Percentiles rank a stretch among this genome's conserved stretches.
Evolutionary conservation across 1,140 invertebrate species (phyloP).

Genomic region (Delia radicum): DNA sequence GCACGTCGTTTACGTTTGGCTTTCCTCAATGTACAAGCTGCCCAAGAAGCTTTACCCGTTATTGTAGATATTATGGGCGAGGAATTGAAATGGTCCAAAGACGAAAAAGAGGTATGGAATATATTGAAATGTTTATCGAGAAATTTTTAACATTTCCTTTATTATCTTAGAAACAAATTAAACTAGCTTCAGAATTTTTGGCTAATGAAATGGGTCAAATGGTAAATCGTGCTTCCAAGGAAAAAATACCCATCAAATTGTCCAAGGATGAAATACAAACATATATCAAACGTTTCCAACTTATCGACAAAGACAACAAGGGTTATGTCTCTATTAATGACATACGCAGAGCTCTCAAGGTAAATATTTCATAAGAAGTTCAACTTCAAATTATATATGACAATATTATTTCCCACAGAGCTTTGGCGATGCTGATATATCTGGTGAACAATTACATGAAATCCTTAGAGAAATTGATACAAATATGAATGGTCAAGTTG

Average conservation of each 20-base stretch:
- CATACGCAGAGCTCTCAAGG: conserved; percentile 91
- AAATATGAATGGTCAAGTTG: conserved; percentile 99
- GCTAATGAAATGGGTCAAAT: conserved; percentile 95
- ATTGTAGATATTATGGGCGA: conserved; percentile 96
- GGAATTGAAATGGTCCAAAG: conserved; percentile 89
- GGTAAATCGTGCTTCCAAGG: conserved; percentile 83
- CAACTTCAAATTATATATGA: neutral
- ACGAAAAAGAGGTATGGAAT: conserved; percentile 66
- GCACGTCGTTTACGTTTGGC: conserved; percentile 88
- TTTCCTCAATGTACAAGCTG: conserved; percentile 95
- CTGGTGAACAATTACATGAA: conserved; percentile 94
- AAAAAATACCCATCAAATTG: conserved; percentile 90
- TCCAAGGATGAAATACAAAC: conserved; percentile 92
- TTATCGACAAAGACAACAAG: conserved; percentile 93
- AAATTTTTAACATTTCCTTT: conserved; percentile 39
- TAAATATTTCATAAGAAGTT: conserved; percentile 48
- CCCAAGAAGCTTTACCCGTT: conserved; percentile 88
- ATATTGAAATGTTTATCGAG: neutral
- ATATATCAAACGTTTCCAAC: conserved; percentile 93
- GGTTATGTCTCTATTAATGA: conserved; percentile 98
- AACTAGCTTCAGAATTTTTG: conserved; percentile 80
- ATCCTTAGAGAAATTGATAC: conserved; percentile 97
- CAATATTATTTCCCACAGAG: conserved; percentile 60
- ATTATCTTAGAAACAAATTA: conserved; percentile 69
- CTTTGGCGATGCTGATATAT: conserved; percentile 81